Evolutionary conservation across 2,113 vertebrate species (phyloP), one percentile per base, ranked within the genome.

Genomic region (Collichthys lucidus): DNA sequence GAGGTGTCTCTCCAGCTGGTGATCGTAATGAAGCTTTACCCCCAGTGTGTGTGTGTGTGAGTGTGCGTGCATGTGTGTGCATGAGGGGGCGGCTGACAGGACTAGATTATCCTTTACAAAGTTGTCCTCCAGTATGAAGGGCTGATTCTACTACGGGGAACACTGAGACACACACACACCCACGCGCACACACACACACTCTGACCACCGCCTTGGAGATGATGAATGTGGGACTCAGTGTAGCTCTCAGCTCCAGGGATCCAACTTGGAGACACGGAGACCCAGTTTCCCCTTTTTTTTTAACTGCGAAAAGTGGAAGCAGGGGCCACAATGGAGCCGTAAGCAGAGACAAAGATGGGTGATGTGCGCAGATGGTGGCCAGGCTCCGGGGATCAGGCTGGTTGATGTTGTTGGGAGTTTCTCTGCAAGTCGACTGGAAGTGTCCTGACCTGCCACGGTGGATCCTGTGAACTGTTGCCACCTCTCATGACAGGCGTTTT

Each of bases 1-100:
- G 79, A 86, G 82, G 84, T 84, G 80, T 87, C 85, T 90, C 80
- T 87, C 77, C 88, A 92, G 90, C 85, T 93, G 91, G 86, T 86
- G 88, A 85, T 89, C 42, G 66, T 88, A 91, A 92, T 89, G 80
- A 92, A 91, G 90, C 86, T 86, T 85, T 84, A 83, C 81, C 74
- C 82, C 61, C 15, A 26, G 11, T 79, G 74, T 88, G 74, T 79
- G 74, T 88, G 74, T 79, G 66, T 69, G 75, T 77, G 69, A 83
- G 77, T 53, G 62, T 59, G 57, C 72, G 79, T 53, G 69, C 68
- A 35, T 50, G 50, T 75, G 71, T 59, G 72, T 46, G n/a, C 22
- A 10, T 22, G 29, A 49, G 47, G 52, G 44, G 49, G 49, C 9
- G 74, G 59, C 76, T 82, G 80, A 85, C 76, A 75, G 67, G 83